Base-by-base conservation (phyloP, 1,140 invertebrate genomes). In the Pogonognathellus flavescens region DNA sequence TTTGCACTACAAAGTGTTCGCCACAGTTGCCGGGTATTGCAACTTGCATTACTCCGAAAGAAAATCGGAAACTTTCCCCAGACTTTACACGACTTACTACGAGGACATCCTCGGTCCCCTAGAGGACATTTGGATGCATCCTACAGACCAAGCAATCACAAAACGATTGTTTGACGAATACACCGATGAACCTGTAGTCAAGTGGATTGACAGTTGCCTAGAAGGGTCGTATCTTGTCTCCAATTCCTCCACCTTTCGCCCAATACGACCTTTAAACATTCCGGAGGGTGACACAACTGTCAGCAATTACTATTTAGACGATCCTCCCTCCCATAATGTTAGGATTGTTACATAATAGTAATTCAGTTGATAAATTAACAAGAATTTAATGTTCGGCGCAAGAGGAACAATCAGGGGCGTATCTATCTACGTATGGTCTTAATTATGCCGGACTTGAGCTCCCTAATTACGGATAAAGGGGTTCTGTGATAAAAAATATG, bases 21-120 rank as follows among this genome's bases (percentile, higher is more conserved):
- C 84, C 3, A 85, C 84, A 14, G 80, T 76, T n/a, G 59, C 59
- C 66, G 84, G 84, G 0, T 85, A 85, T 20, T 85, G 84, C n/a
- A 85, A 85, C 13, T 9, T 22, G 53, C 41, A 49, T 25, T 85
- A 85, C 52, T 1, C 6, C 1, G 11, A 41, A 20, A 55, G 84
- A 62, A 85, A 85, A 60, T 22, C 53, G 11, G 53, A 57, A 10
- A 57, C 53, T 57, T 57, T 57, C 53, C 53, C 53, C n/a, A 2
- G 53, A 13, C 53, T 57, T n/a, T 57, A 57, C 53, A 57, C 2
- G 2, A 57, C 53, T 57, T 57, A 4, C 10, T 57, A 57, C 10
- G 53, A 57, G 10, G 53, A 57, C n/a, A 4, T 57, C 11, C 1
- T 57, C 10, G 3, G 2, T 57, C 53, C 53, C 1, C 11, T 57